A percentile compares a stretch with the other conserved stretches of the same genome.
phyloP scores from a whole-genome alignment of 2,797 vertebrate species.

The Hippoglossus hippoglossus region DNA sequence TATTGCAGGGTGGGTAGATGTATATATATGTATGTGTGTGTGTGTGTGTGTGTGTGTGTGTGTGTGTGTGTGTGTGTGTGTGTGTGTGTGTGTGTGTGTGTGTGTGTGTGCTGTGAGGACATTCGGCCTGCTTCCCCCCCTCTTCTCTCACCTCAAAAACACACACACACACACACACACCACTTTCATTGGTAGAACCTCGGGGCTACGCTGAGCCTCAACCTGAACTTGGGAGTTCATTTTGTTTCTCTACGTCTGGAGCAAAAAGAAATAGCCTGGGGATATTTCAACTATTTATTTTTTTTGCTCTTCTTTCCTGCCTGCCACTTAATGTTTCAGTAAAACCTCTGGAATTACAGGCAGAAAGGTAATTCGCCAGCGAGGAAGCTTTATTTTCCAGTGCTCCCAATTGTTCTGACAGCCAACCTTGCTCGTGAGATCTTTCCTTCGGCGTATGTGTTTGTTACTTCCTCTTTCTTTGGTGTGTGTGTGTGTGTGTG shows the following conservation, averaged over 20 bases:
- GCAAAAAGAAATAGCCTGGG: conserved; percentile 74
- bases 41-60: conserved; percentile 30
- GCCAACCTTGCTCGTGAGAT: conserved; percentile 63
- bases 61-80: conserved; percentile 14
- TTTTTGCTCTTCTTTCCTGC: conserved; percentile 33
- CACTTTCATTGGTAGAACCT: conserved; percentile 52
- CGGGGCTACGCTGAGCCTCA: conserved; percentile 76
- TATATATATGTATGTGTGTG: conserved; percentile 36
- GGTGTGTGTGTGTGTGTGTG: conserved; percentile 8
- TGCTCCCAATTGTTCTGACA: conserved; percentile 73
- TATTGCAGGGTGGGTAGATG: conserved; percentile 60
- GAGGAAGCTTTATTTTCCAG: conserved; percentile 71
- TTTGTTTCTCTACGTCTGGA: conserved; percentile 77
- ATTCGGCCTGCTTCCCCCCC: too few species aligned
- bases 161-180: conserved; percentile 20
- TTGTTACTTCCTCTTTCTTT: conserved; percentile 10
- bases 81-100: too few species aligned
- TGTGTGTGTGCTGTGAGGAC: too few species aligned
- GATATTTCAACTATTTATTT: conserved; percentile 53
- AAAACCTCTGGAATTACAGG: conserved; percentile 69
- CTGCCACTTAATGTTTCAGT: conserved; percentile 69
- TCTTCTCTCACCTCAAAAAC: conserved; percentile 3
- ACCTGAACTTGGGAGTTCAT: conserved; percentile 83
- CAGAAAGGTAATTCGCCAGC: conserved; percentile 77
- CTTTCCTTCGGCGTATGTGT: conserved; percentile 50